phyloP scores from a whole-genome alignment of 2,888 invertebrate genomes.

The Bellardia bayeri region DNA sequence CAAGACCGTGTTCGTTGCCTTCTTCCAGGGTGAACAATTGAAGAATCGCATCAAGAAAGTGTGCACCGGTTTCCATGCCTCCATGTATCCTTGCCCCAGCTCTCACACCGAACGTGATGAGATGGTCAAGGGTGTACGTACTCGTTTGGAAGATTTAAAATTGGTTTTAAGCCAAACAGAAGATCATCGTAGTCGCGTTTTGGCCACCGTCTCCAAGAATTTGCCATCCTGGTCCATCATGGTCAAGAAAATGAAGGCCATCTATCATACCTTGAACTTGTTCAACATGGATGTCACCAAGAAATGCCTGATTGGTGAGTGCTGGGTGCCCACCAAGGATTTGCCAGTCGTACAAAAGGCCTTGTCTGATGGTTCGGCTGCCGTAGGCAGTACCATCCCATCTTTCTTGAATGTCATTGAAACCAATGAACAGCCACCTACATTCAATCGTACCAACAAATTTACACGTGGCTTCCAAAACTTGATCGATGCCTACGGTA shows the following conservation, averaged over 20 bases:
- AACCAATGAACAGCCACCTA: constrained; percentile 93
- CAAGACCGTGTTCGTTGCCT: constrained; percentile 93
- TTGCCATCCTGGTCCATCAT: constrained; percentile 93
- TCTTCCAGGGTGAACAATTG: constrained; percentile 94
- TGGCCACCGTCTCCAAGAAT: constrained; percentile 93
- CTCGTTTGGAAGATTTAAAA: constrained; percentile 93
- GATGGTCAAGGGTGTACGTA: constrained; percentile 93
- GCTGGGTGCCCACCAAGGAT: constrained; percentile 93
- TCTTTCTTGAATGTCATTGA: constrained; percentile 97
- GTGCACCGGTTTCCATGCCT: constrained; percentile 94
- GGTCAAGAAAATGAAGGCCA: constrained; percentile 95
- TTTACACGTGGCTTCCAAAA: constrained; percentile 97
- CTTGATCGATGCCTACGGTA: constrained; percentile 96
- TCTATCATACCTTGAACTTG: constrained; percentile 96
- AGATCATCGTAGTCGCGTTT: constrained; percentile 93
- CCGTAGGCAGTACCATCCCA: constrained; percentile 94
- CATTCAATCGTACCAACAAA: constrained; percentile 96
- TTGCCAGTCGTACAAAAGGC: constrained; percentile 91
- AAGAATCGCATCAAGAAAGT: constrained; percentile 94
- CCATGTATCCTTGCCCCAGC: constrained; percentile 94
- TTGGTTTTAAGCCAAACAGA: constrained; percentile 92
- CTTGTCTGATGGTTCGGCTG: constrained; percentile 93
- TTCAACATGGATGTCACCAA: constrained; percentile 97
- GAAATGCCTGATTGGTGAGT: constrained; percentile 95
- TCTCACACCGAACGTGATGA: constrained; percentile 91